These are phyloP conservation scores for Ceratosolen solmsi DNA, from an alignment of 1,140 invertebrate genomes.

Conservation along the genomic window DNA sequence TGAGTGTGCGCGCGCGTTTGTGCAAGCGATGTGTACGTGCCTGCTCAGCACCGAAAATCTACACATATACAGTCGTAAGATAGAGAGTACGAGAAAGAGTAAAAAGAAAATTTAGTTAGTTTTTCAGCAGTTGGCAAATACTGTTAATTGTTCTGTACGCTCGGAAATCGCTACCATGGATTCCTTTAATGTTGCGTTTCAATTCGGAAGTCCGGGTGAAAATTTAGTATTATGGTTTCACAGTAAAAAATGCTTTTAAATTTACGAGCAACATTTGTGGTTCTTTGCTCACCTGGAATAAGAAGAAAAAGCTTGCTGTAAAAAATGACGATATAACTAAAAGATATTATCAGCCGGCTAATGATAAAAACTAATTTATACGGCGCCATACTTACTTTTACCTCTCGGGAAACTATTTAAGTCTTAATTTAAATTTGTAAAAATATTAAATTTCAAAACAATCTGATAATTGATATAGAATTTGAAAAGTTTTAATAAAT, in stretches of 20 bases:
- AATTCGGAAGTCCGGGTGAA: background rate
- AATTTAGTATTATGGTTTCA: background rate
- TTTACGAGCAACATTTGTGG: background rate
- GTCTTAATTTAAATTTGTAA: background rate
- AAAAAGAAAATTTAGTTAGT: background rate
- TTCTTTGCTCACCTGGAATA: background rate
- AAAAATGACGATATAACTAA: background rate
- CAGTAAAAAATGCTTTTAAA: background rate
- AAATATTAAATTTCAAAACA: background rate
- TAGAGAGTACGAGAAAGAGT: too few species aligned
- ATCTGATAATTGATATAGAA: background rate
- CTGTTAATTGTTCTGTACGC: background rate
- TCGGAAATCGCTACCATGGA: background rate
- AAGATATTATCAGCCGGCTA: background rate
- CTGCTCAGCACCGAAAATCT: background rate
- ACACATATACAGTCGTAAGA: background rate
- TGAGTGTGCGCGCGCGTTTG: constrained; percentile 15
- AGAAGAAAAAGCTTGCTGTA: background rate
- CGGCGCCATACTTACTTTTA: background rate
- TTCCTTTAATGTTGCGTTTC: background rate
- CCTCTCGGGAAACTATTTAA: background rate
- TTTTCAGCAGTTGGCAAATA: background rate
- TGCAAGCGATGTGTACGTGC: background rate
- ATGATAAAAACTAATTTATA: background rate
- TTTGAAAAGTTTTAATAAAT: background rate